Evolutionary conservation across 2,113 vertebrate species (phyloP).

Genomic region (Mesembrinibis cayennensis): DNA sequence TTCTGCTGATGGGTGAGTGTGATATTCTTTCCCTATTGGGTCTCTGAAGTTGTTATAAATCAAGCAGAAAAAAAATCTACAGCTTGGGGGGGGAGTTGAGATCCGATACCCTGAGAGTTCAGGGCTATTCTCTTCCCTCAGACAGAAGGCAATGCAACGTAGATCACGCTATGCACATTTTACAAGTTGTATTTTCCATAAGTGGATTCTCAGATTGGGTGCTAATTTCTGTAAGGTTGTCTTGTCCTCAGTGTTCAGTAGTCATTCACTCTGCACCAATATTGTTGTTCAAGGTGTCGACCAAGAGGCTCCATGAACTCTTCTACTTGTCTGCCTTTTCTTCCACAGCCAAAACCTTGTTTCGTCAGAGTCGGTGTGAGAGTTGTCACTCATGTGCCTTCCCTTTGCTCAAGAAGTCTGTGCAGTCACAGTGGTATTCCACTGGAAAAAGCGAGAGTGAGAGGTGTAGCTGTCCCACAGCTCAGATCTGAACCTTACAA

Average conservation of each 20-base stretch:
- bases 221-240: not conserved
- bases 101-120: not conserved
- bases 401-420: not conserved
- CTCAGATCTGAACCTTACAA: not conserved
- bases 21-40: not conserved
- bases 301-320: not conserved
- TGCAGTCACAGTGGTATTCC: not conserved
- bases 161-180: not conserved
- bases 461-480: not conserved
- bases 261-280: fast-evolving
- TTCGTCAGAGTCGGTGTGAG: not conserved
- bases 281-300: not conserved
- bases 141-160: not conserved
- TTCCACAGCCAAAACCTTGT: not conserved
- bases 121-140: not conserved
- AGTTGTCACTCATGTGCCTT: not conserved
- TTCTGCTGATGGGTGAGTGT: not conserved
- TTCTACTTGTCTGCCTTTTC: not conserved
- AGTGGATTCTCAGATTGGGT: not conserved
- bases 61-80: not conserved
- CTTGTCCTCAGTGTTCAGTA: not conserved
- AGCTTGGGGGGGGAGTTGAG: not conserved
- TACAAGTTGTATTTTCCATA: not conserved
- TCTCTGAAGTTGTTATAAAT: not conserved
- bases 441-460: not conserved